These are phyloP conservation scores for Biston stratarius DNA, from an alignment of 2,888 invertebrate genomes.

Conservation along the genomic window DNA sequence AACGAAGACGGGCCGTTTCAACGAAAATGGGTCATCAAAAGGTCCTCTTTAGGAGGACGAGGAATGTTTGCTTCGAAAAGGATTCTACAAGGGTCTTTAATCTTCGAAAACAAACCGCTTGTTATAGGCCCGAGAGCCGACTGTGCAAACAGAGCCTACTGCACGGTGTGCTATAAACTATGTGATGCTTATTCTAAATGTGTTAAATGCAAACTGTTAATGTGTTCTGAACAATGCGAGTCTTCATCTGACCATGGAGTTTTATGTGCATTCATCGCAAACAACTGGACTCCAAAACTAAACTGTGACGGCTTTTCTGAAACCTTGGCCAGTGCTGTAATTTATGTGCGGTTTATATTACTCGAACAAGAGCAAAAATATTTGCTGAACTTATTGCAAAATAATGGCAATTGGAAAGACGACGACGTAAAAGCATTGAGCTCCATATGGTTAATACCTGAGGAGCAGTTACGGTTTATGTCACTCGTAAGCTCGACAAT, in stretches of 20 bases:
- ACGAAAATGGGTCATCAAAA: slow-evolving; percentile 84
- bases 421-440: slow-evolving; percentile 78
- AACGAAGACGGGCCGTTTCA: slow-evolving; percentile 40
- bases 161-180: slow-evolving; percentile 87
- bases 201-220: slow-evolving; percentile 87
- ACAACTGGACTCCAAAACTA: slow-evolving; percentile 74
- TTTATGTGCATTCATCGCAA: slow-evolving; percentile 88
- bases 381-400: slow-evolving; percentile 80
- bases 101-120: slow-evolving; percentile 89
- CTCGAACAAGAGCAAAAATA: slow-evolving; percentile 69
- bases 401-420: slow-evolving; percentile 61
- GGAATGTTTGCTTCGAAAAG: slow-evolving; percentile 89
- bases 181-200: slow-evolving; percentile 77
- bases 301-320: slow-evolving; percentile 48
- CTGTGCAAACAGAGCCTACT: slow-evolving; percentile 81
- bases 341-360: slow-evolving; percentile 66
- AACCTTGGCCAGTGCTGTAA: slow-evolving; percentile 57
- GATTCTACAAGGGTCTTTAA: slow-evolving; percentile 88
- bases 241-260: slow-evolving; percentile 80
- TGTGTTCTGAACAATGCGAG: slow-evolving; percentile 88
- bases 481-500: slow-evolving; percentile 82
- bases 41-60: slow-evolving; percentile 88
- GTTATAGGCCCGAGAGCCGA: slow-evolving; percentile 88
- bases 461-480: slow-evolving; percentile 84
- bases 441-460: slow-evolving; percentile 70